Base-by-base conservation (phyloP, 2,113 vertebrate species). In the Pantherophis guttatus region DNA sequence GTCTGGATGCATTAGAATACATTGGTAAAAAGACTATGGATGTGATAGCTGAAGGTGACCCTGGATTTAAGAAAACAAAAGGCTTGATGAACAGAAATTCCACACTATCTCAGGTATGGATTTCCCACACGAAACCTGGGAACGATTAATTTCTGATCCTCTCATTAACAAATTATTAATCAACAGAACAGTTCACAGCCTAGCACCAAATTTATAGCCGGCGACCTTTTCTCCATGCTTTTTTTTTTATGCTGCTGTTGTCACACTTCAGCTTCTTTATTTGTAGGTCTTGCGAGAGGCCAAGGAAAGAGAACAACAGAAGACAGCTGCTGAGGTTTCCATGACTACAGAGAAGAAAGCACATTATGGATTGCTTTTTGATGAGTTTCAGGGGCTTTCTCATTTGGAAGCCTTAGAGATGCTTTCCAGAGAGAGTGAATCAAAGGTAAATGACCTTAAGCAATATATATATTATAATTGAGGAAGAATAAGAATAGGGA, bases 11-110 rank as follows among this genome's bases (percentile, higher is more conserved):
- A 87, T 98, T 99, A 97, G 99, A 99, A 97, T 99, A 99, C 95
- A 99, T 99, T 0, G 99, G 99, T 48, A 99, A 99, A 97, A 99
- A 99, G 97, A 99, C 99, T 44, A 99, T 99, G 99, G 99, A 99
- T 52, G 99, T 99, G 93, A 99, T 99, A 90, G 99, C 99, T 81
- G 99, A 99, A 96, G 99, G 99, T 88, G 99, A 99, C 93, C 99
- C 99, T 12, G 99, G 99, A 86, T 99, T 99, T 95, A 99, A 98
- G 96, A 99, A 98, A 96, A 99, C 99, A 87, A 99, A 99, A 96
- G 98, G 98, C 29, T 95, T 99, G 53, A 99, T 99, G 98, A 98
- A 95, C 96, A 98, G 98, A 94, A 99, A 97, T 92, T 97, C 98
- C 90, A 99, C 99, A 0, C 96, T 99, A 52, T 99, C 99, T 90